Evolutionary conservation across 2,113 vertebrate species (phyloP), one percentile per base, ranked within the genome.

Genomic region (Garra rufa): DNA sequence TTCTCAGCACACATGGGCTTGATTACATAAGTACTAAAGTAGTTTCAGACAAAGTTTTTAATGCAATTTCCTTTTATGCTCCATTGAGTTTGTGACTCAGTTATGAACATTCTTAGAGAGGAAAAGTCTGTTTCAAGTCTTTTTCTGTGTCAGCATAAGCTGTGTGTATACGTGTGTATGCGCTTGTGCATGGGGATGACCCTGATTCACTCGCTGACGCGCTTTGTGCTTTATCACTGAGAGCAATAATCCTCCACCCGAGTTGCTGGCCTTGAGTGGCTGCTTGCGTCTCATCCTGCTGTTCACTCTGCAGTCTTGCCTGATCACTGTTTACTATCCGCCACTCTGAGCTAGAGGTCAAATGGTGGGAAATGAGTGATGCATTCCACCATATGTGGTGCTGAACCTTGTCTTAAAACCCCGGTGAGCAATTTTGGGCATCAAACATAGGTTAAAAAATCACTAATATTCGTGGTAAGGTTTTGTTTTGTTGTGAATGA

Each of bases 141-240:
- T 50, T 71, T 50, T 82, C 24, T 82, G 63, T 85, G 83, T 71
- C 10, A 34, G 14, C 15, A 55, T 71, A 14, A 55, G 65, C 46
- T 73, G 44, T 75, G 43, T 50, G 38, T 43, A 21, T 69, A 11
- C 10, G 38, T 71, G 76, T 80, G 46, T 85, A 44, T 19, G 26
- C 26, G 77, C 6, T 10, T 82, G n/a, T 83, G 70, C 14, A 28
- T 75, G 50, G 30, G 52, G 52, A 41, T 55, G 76, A 78, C 52
- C 76, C 76, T 43, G 19, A 38, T 57, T 57, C 19, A 34, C 75
- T 9, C 50, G 3, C 41, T 73, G 21, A 24, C 3, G 4, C 13
- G 3, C 44, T 59, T 78, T 78, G 34, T 78, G 50, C 21, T 61
- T 43, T 78, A 44, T 78, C 76, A 78, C 52, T 61, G 7, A 5